Evolutionary conservation across 37 sponge, comb jelly and placozoan species (phyloP), one percentile per base, ranked within the genome.

Genomic region (Aphrocallistes beatrix): DNA sequence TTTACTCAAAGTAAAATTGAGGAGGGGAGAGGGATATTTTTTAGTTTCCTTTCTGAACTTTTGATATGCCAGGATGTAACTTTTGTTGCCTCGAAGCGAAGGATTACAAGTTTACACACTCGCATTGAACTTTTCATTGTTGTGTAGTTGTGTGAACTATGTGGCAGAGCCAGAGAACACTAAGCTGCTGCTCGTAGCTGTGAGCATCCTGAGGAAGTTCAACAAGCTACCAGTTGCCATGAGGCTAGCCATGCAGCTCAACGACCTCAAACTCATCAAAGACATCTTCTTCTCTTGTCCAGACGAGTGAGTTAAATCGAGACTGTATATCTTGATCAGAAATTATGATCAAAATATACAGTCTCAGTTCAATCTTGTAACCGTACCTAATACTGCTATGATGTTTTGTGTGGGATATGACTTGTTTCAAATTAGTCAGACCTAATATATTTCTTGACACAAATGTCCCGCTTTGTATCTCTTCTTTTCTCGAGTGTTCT

Each of bases 121-220:
- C n/a, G n/a, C n/a, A n/a, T n/a, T n/a, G 37, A 16, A 0, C n/a
- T n/a, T n/a, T n/a, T n/a, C 32, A 39, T 51, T 38, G 23, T 50
- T 28, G 36, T 13, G 9, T 83, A 95, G 95, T 51, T 98, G 95
- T 93, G 95, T 95, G 23, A 89, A 92, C 83, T 98, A 95, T 82
- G 95, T 98, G 17, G 94, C 92, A 1, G 95, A 95, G 89, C 99
- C 99, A 0, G 95, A 95, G 90, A 92, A 98, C 84, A 85, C 92
- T 19, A 84, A 81, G 30, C 87, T 98, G 50, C 89, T 98, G 38
- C 39, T 87, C 45, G 93, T 92, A 0, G 89, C 94, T 16, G 51
- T 98, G 36, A 88, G 87, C 38, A 90, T 95, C 6, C 89, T 93
- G 83, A 84, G 82, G 60, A 85, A 90, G 84, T 98, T 92, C 47